These are phyloP conservation scores for Orientallactaga sibirica DNA, from an alignment of 2,797 vertebrate species.

Conservation along the genomic window DNA sequence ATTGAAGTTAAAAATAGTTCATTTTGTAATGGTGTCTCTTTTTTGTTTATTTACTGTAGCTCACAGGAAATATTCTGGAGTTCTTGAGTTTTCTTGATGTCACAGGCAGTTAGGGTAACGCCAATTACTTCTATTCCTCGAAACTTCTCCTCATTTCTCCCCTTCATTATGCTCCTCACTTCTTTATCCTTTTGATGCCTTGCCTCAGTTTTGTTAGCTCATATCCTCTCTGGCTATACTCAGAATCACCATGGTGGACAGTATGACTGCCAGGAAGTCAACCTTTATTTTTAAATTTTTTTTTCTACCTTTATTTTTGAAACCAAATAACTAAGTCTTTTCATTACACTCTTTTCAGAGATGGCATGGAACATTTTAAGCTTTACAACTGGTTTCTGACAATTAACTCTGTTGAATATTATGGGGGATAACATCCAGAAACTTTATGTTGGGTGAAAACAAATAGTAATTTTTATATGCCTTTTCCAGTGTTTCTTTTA, in stretches of 20 bases:
- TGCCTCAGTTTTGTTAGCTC: slow-evolving; percentile 26
- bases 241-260: slow-evolving; percentile 57
- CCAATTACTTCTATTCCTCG: background rate
- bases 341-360: slow-evolving; percentile 54
- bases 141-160: slow-evolving; percentile 46
- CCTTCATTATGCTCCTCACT: background rate
- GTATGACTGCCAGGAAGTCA: slow-evolving; percentile 66
- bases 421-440: slow-evolving; percentile 59
- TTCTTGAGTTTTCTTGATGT: slow-evolving; percentile 51
- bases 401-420: slow-evolving; percentile 34
- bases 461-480: background rate
- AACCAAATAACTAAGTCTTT: slow-evolving; percentile 68
- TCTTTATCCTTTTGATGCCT: background rate
- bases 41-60: background rate
- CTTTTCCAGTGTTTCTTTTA: slow-evolving; percentile 34
- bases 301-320: background rate
- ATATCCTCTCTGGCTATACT: slow-evolving; percentile 38
- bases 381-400: slow-evolving; percentile 62
- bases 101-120: background rate
- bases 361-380: slow-evolving; percentile 30
- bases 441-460: slow-evolving; percentile 3
- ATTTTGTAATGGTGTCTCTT: slow-evolving; percentile 9
- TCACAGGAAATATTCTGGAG: slow-evolving; percentile 28
- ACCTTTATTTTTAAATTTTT: background rate
- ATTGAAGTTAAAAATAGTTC: slow-evolving; percentile 12